Conservation (phyloP, 2,797 vertebrate genomes). For the Halcyon badia region DNA sequence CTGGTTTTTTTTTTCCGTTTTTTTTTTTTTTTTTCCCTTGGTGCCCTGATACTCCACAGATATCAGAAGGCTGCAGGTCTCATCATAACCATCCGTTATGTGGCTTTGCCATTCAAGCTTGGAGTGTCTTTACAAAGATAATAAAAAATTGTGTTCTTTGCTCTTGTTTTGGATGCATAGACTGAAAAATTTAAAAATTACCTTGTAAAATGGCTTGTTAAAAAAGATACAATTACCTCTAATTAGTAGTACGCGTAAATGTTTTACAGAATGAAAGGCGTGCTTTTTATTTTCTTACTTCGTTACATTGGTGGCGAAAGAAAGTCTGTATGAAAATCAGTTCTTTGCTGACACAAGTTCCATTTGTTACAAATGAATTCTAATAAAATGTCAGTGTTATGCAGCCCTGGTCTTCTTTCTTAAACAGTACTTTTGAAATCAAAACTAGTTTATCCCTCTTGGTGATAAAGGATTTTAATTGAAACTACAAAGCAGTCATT, state of each 20-base stretch:
- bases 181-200: slow-evolving; percentile 90
- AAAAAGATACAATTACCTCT: slow-evolving; percentile 99
- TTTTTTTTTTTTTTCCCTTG: not conserved
- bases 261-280: slow-evolving; percentile 99
- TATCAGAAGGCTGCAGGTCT: slow-evolving; percentile 88
- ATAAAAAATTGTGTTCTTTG: slow-evolving; percentile 98
- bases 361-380: slow-evolving; percentile 99
- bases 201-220: slow-evolving; percentile 97
- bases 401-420: slow-evolving; percentile 87
- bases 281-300: slow-evolving; percentile 99
- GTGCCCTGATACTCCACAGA: slow-evolving; percentile 93
- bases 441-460: not conserved
- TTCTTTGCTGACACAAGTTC: slow-evolving; percentile 99
- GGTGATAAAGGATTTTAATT: slow-evolving; percentile 53
- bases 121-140: slow-evolving; percentile 96
- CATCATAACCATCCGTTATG: slow-evolving; percentile 91
- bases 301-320: slow-evolving; percentile 99
- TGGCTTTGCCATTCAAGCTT: slow-evolving; percentile 97
- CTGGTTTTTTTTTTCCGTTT: not conserved
- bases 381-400: slow-evolving; percentile 99
- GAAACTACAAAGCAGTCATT: slow-evolving; percentile 41
- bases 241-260: slow-evolving; percentile 99
- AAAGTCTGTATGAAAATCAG: slow-evolving; percentile 98
- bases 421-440: slow-evolving; percentile 53
- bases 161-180: slow-evolving; percentile 99